phyloP scores from a whole-genome alignment of 2,888 invertebrate genomes.

The Epiblema foenella region DNA sequence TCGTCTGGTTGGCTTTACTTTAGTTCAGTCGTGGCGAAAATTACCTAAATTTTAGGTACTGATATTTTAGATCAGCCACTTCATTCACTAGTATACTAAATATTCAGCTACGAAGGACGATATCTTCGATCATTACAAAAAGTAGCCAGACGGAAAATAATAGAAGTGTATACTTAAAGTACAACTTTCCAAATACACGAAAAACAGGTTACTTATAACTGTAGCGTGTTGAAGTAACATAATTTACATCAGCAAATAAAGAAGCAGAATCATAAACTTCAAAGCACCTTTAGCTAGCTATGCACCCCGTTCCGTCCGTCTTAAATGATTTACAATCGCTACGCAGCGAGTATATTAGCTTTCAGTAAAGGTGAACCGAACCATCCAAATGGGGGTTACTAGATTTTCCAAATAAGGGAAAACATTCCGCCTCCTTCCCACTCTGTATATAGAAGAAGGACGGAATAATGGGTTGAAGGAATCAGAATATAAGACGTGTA shows the following conservation, averaged over 20 bases:
- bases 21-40: background rate
- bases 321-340: conserved; percentile 81
- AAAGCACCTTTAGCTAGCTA: conserved; percentile 56
- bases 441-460: conserved; percentile 60
- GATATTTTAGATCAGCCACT: background rate
- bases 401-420: conserved; percentile 59
- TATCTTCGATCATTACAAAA: conserved; percentile 4
- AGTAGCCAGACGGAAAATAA: conserved; percentile 15
- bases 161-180: background rate
- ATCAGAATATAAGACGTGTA: conserved; percentile 72
- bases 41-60: background rate
- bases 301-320: conserved; percentile 65
- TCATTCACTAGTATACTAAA: background rate
- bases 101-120: background rate
- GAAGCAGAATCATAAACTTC: conserved; percentile 75
- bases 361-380: conserved; percentile 56
- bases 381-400: conserved; percentile 68
- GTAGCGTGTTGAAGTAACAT: conserved; percentile 38
- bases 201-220: conserved; percentile 19
- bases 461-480: conserved; percentile 58
- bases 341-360: conserved; percentile 61
- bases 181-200: conserved; percentile 16
- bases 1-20: background rate
- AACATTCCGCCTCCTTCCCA: conserved; percentile 59
- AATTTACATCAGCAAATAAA: conserved; percentile 52